A percentile compares a stretch with the other conserved stretches of the same genome.
Conservation (phyloP, 2,797 vertebrate genomes). For the Pristis pectinata region DNA sequence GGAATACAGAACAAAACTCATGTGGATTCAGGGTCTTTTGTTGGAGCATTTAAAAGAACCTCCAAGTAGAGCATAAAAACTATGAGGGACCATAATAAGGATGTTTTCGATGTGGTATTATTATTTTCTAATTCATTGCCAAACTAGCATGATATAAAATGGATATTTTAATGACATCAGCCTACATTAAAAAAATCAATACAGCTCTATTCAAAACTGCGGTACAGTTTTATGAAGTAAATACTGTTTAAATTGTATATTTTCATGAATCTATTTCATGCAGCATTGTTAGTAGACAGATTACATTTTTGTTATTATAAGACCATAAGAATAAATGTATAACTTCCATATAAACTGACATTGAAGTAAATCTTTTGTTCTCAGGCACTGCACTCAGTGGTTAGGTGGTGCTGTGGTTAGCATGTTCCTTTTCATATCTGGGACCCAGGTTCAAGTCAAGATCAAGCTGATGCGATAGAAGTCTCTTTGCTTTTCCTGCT, state of each 20-base stretch:
- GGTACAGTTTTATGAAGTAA: neutral
- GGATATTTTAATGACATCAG: neutral
- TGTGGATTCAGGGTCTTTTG: neutral
- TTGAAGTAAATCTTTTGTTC: conserved; percentile 11
- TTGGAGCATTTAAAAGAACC: neutral
- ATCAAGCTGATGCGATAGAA: neutral
- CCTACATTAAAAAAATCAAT: neutral
- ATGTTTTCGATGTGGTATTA: neutral
- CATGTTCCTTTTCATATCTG: neutral
- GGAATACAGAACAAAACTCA: neutral
- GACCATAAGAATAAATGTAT: neutral
- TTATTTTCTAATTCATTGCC: neutral
- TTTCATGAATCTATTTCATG: neutral
- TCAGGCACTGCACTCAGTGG: neutral
- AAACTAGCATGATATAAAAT: neutral
- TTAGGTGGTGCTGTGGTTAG: neutral
- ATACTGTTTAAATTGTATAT: neutral
- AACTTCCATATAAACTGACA: neutral
- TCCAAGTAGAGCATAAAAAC: neutral
- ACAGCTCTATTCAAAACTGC: neutral
- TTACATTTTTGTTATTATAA: neutral
- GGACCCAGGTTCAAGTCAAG: neutral
- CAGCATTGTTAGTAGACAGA: neutral
- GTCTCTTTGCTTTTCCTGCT: neutral
- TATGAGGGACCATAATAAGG: neutral